A percentile compares a stretch with the other conserved stretches of the same genome.
These are phyloP conservation scores for Anoura caudifer DNA, from an alignment of 2,113 vertebrate species.

Conservation along the genomic window DNA sequence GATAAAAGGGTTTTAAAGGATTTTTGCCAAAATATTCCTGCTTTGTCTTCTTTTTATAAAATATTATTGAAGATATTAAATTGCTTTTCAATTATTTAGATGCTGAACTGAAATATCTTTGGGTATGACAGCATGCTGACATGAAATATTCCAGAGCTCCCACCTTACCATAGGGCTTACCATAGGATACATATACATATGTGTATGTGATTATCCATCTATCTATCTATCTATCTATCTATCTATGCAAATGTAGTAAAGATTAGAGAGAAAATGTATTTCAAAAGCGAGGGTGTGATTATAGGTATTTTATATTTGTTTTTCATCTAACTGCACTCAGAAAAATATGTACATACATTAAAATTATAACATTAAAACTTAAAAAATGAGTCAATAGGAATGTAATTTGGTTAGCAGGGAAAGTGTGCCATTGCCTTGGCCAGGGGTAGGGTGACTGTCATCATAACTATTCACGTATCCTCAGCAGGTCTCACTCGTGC, in stretches of 20 bases:
- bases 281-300: neutral
- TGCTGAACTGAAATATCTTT: neutral
- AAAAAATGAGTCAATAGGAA: neutral
- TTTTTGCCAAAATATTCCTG: neutral
- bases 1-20: neutral
- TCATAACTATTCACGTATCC: neutral
- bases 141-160: neutral
- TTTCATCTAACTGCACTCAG: neutral
- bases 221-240: neutral
- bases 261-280: neutral
- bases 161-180: too few species aligned
- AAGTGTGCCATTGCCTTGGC: neutral
- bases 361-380: neutral
- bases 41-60: neutral
- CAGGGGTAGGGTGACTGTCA: neutral
- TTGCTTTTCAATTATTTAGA: slow-evolving; percentile 40
- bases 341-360: neutral
- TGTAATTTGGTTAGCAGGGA: neutral
- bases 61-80: neutral
- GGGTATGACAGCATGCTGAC: neutral
- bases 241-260: neutral
- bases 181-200: neutral
- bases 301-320: neutral
- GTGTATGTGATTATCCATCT: neutral
- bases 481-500: neutral